Conservation (phyloP, 2,797 vertebrate genomes). For the Acipenser oxyrinchus region DNA sequence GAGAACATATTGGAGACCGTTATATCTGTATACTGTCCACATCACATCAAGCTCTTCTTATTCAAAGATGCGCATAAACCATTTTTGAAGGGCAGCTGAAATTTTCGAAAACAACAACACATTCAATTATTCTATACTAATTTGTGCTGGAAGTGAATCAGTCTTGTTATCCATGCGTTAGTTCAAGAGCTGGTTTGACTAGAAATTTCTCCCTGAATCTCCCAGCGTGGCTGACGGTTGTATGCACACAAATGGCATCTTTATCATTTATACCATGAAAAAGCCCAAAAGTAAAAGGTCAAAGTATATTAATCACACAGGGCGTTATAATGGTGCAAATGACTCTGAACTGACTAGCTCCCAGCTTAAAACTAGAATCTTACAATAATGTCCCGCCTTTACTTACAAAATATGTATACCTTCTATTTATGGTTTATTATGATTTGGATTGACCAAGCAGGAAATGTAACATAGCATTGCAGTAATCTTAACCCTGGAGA, state of each 20-base stretch:
- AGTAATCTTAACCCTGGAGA: constrained; percentile 2
- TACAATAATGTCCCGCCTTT: background rate
- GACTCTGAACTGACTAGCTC: constrained; percentile 4
- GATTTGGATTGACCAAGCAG: constrained; percentile 9
- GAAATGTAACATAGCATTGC: background rate
- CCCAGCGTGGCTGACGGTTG: constrained; percentile 6
- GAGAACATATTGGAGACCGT: constrained; percentile 16
- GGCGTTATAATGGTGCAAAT: background rate
- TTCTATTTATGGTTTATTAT: constrained; percentile 5
- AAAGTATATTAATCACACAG: constrained; percentile 6
- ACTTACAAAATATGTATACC: constrained; percentile 2
- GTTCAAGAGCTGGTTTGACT: constrained; percentile 9
- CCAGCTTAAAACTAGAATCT: background rate
- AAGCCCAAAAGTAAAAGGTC: background rate
- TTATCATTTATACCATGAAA: background rate
- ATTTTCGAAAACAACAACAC: too few relatives aligned
- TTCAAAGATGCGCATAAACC: too few relatives aligned
- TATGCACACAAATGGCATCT: background rate
- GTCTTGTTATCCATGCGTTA: background rate
- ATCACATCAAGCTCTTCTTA: too few relatives aligned
- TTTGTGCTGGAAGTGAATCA: background rate
- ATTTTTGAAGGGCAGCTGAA: too few relatives aligned
- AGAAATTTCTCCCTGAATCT: constrained; percentile 14
- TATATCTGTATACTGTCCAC: too few relatives aligned
- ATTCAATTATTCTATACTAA: too few relatives aligned